Evolutionary conservation across 2,888 invertebrate species (phyloP), one percentile per base, ranked within the genome.

Genomic region (Halocaridina rubra): DNA sequence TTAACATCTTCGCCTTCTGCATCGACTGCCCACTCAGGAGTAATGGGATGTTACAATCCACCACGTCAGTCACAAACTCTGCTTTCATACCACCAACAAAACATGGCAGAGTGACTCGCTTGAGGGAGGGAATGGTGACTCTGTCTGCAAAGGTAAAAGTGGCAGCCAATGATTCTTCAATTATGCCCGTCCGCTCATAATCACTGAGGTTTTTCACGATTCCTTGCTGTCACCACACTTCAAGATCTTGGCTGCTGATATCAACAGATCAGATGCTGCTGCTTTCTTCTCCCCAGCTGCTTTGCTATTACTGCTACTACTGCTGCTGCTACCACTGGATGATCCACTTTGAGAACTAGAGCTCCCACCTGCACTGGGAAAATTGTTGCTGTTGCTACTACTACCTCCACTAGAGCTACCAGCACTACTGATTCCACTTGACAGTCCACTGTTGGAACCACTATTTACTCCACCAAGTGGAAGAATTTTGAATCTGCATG

Each of bases 401-500:
- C 13, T 69, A 8, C 29, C 32, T n/a, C 61, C 53, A 53, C 67
- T 76, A 33, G 22, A 33, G n/a, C 71, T 32, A 22, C 46, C n/a
- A 13, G 29, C 19, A 27, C 80, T 67, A n/a, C 13, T 61, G 22
- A 13, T 74, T 33, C 57, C 74, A 30, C 74, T 53, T 24, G 61
- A 71, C n/a, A 77, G 33, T 19, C 74, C 64, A 64, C 30, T 79
- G 16, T 29, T 74, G 1, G 78, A 39, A 32, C 74, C 78, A 72
- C 74, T 84, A 59, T 53, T 64, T 16, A 84, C 78, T 16, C 80
- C 77, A 5, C 81, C 78, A 32, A 81, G 78, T 30, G 85, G 86
- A 30, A 89, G 86, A 75, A 84, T 89, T 85, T 88, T 88, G n/a
- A 91, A 89, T 53, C 98, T 94, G 90, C 98, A 98, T 88, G 95